Evolutionary conservation across 2,888 invertebrate genomes (phyloP).

Genomic region (Biston betularia): DNA sequence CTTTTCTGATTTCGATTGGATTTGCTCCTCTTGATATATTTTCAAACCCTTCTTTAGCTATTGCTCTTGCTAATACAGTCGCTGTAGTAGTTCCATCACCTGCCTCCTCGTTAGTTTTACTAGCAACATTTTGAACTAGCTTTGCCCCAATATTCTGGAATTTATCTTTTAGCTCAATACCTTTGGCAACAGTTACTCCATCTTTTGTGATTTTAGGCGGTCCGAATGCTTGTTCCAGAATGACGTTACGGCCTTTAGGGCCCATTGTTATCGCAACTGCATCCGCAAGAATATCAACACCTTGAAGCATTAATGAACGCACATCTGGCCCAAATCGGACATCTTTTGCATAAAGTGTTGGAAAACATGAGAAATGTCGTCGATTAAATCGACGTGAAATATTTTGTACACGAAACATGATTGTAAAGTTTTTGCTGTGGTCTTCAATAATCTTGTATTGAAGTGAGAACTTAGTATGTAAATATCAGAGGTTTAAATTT

Average conservation of each 20-base stretch:
- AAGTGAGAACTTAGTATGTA: not conserved
- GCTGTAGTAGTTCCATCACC: conserved; percentile 99
- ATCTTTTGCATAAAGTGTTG: conserved; percentile 93
- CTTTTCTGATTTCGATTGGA: conserved; percentile 96
- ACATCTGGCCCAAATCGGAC: conserved; percentile 98
- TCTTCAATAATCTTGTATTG: conserved; percentile 1
- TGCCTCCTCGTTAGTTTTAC: conserved; percentile 99
- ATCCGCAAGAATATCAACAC: conserved; percentile 98
- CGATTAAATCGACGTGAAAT: conserved; percentile 38
- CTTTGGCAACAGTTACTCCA: conserved; percentile 99
- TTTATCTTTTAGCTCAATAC: conserved; percentile 98
- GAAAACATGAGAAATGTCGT: conserved; percentile 39
- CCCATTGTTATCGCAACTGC: conserved; percentile 99
- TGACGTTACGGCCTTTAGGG: conserved; percentile 99
- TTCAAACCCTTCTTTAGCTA: conserved; percentile 99
- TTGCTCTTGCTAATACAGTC: conserved; percentile 98
- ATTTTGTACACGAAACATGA: conserved; percentile 58
- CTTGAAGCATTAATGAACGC: conserved; percentile 97
- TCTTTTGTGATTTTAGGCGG: conserved; percentile 99
- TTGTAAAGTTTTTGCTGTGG: conserved; percentile 18
- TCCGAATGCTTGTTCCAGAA: conserved; percentile 99
- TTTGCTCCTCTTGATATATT: conserved; percentile 98
- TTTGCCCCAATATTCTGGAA: conserved; percentile 99
- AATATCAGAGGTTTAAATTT: not conserved
- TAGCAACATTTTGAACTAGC: conserved; percentile 99